Percentiles rank a stretch among this genome's conserved stretches.
Conservation (phyloP, 1,140 invertebrate genomes). For the Neuroterus valhalla region DNA sequence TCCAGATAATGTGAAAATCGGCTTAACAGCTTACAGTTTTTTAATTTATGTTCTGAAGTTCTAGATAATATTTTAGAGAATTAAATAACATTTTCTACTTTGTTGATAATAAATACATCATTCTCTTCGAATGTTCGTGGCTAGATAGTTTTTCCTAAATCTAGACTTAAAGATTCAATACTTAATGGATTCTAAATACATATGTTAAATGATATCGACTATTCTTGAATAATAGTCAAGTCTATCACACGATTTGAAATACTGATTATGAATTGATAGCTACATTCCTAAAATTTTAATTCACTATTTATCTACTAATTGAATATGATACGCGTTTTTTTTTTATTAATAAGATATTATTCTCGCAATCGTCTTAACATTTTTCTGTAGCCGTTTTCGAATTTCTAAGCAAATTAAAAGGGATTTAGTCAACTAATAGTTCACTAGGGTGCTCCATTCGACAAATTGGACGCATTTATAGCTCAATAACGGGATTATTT, state of each 20-base stretch:
- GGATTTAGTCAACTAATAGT: slow-evolving; percentile 6
- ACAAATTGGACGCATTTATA: slow-evolving; percentile 6
- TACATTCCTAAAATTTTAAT: too few relatives aligned
- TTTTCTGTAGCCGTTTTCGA: neutral
- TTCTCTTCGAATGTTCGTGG: too few relatives aligned
- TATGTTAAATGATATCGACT: slow-evolving; percentile 25
- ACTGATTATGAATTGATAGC: neutral
- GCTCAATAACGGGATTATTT: slow-evolving; percentile 11
- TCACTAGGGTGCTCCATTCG: neutral
- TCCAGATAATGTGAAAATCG: too few relatives aligned
- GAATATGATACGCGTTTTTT: neutral
- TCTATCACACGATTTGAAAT: slow-evolving; percentile 18
- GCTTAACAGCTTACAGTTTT: too few relatives aligned
- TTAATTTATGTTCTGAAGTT: too few relatives aligned
- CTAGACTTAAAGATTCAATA: neutral
- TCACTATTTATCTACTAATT: too few relatives aligned
- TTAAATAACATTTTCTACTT: neutral
- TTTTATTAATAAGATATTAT: neutral
- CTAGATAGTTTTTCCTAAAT: slow-evolving; percentile 6
- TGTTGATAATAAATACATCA: neutral
- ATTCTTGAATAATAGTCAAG: neutral
- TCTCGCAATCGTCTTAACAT: neutral
- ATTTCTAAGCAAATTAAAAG: neutral
- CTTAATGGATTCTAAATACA: slow-evolving; percentile 11
- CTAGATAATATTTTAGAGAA: too few relatives aligned